phyloP scores from a whole-genome alignment of 53 echinoderm and acorn worm genomes.

The Echinometra lucunter region DNA sequence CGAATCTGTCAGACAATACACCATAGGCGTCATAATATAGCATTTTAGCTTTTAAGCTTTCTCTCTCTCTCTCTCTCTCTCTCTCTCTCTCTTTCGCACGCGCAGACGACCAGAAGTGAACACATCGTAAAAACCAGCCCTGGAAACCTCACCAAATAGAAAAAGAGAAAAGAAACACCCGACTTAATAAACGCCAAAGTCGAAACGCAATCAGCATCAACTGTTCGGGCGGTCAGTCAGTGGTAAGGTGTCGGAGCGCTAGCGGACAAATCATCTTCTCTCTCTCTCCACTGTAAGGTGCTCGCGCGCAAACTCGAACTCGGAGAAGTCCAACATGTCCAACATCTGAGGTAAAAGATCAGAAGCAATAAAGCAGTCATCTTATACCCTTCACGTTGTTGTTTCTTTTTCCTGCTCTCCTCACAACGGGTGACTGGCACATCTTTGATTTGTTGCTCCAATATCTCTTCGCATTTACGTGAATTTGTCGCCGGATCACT shows the following conservation, averaged over 20 bases:
- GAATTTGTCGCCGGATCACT: constrained; percentile 19
- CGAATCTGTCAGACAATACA: neutral
- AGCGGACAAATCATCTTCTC: constrained; percentile 20
- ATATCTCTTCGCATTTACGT: constrained; percentile 10
- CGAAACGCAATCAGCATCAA: constrained; percentile 1
- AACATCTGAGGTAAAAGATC: constrained; percentile 32
- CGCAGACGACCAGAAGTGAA: neutral
- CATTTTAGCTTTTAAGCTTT: neutral
- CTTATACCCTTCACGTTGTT: neutral
- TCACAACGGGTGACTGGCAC: neutral
- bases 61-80: too few species aligned
- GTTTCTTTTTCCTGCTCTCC: neutral
- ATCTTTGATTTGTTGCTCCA: constrained; percentile 26
- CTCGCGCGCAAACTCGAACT: constrained; percentile 21
- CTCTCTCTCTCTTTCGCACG: neutral
- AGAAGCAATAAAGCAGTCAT: constrained; percentile 27
- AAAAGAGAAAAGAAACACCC: neutral
- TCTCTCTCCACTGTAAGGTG: neutral
- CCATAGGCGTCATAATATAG: neutral
- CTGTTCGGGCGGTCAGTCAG: neutral
- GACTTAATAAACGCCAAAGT: constrained; percentile 19
- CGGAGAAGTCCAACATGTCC: neutral
- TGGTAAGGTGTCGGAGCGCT: constrained; percentile 3
- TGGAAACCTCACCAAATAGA: neutral
- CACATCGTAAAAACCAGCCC: constrained; percentile 7